Conservation (phyloP, 2,113 vertebrate species). For the Spheniscus mendiculus region DNA sequence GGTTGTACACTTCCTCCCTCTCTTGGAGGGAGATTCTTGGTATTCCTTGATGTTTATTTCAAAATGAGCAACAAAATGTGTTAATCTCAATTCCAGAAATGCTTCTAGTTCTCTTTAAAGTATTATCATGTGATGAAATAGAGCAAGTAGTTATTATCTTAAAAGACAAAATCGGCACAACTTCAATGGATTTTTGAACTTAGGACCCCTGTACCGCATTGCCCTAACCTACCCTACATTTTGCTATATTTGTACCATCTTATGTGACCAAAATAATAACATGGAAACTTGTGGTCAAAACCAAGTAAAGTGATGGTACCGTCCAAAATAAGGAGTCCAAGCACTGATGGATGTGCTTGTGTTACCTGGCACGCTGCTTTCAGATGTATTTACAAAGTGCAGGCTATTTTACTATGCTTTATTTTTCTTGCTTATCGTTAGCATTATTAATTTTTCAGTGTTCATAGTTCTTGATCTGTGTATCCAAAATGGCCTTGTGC, state of each 20-base stretch:
- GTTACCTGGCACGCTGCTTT: background rate
- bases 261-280: background rate
- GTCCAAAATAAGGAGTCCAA: background rate
- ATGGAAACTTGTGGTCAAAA: background rate
- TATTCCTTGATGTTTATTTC: background rate
- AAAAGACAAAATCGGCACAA: background rate
- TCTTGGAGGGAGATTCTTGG: background rate
- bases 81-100: background rate
- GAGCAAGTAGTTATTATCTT: background rate
- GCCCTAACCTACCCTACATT: background rate
- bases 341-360: background rate
- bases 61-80: background rate
- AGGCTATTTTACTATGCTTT: background rate
- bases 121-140: background rate
- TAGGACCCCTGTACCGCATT: fast-evolving
- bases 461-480: background rate
- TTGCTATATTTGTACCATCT: background rate
- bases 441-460: background rate
- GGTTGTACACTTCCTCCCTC: background rate
- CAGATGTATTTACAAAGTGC: background rate
- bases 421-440: background rate
- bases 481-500: background rate
- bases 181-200: background rate
- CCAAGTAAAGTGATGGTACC: background rate
- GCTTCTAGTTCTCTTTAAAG: background rate